Evolutionary conservation across 2,797 vertebrate genomes (phyloP), one percentile per base, ranked within the genome.

Genomic region (Thunnus albacares): DNA sequence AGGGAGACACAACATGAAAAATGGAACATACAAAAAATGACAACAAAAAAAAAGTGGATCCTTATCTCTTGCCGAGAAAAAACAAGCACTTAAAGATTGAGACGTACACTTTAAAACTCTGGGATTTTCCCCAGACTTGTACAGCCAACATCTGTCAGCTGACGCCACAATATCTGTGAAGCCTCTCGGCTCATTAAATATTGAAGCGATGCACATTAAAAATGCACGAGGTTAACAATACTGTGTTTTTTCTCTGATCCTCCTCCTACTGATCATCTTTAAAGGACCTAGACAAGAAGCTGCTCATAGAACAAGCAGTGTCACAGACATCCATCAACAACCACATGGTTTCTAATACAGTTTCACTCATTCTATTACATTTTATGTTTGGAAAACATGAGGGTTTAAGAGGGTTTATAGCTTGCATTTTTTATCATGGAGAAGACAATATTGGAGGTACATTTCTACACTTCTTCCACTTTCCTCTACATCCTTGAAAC

Each of bases 211-310:
- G 67, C 0, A 8, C 81, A 88, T 94, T 90, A 90, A 92, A 90
- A 88, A 93, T 90, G 84, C 80, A 92, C 0, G 47, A 87, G 71
- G 83, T 90, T 92, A 90, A 91, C 84, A 88, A 88, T 71, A 56
- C 55, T 35, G 81, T 63, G 71, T 84, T 88, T 70, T 89, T 84
- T 83, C 75, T 86, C 77, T 77, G 80, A 83, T 89, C 62, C 57
- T 35, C 68, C 49, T 38, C n/a, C 65, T 38, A 56, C 68, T 78
- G 74, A 87, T 86, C 78, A 35, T 82, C 69, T 77, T 81, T 67
- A 86, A 82, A 71, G 33, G 45, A 43, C 33, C 51, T 17, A 72
- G 71, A 74, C 53, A 41, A 56, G 65, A 56, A 60, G 63, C 13
- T 4, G 3, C 33, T 45, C 58, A 28, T 57, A 63, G 9, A 60